Conservation (phyloP, 2,888 invertebrate genomes). For the Monochamus alternatus region DNA sequence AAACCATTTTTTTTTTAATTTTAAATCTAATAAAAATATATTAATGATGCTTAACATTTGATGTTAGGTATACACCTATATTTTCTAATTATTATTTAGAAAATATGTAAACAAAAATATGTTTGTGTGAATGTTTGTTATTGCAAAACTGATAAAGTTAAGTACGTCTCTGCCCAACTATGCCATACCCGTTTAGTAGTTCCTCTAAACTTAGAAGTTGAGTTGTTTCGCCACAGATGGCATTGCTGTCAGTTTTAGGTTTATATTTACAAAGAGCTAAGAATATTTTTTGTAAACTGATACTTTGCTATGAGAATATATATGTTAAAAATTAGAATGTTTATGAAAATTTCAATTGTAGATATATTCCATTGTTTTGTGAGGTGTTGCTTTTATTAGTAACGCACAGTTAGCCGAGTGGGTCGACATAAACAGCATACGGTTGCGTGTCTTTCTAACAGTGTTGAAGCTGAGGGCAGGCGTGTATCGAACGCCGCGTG, state of each 20-base stretch:
- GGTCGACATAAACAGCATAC: slow-evolving; percentile 22
- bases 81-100: too few relatives aligned
- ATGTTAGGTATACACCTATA: too few relatives aligned
- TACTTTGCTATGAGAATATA: neutral
- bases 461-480: slow-evolving; percentile 48
- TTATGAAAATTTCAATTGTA: slow-evolving; percentile 15
- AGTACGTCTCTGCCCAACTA: slow-evolving; percentile 25
- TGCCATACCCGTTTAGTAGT: slow-evolving; percentile 11
- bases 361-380: slow-evolving; percentile 18
- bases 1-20: too few relatives aligned
- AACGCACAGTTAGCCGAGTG: slow-evolving; percentile 28
- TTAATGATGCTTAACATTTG: too few relatives aligned
- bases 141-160: neutral
- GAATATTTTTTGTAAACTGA: slow-evolving; percentile 6
- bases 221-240: slow-evolving; percentile 50
- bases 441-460: slow-evolving; percentile 35
- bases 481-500: slow-evolving; percentile 59
- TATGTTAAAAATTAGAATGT: slow-evolving; percentile 8
- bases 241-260: slow-evolving; percentile 22
- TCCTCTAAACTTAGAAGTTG: slow-evolving; percentile 28
- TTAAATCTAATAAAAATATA: too few relatives aligned
- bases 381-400: slow-evolving; percentile 34
- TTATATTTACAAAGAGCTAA: neutral
- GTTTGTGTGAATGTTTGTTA: neutral
- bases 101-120: neutral